Evolutionary conservation across 2,113 vertebrate species (phyloP).

Genomic region (Deroptyus accipitrinus): DNA sequence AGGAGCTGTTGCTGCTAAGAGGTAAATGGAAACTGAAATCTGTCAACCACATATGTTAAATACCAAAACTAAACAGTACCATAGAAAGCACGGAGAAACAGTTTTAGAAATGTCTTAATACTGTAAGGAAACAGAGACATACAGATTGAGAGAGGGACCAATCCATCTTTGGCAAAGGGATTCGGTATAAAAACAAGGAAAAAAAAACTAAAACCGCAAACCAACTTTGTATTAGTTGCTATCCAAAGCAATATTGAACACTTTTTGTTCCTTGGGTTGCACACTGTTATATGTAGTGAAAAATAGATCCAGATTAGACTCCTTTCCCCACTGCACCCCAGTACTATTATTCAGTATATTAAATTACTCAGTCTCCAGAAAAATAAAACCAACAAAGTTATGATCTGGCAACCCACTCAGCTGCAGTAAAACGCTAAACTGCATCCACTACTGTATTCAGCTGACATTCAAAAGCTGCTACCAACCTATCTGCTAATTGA

Average conservation of each 20-base stretch:
- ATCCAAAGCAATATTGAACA: neutral
- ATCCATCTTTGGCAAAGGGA: neutral
- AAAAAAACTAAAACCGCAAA: fast-evolving
- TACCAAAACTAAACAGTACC: neutral
- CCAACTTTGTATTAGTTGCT: neutral
- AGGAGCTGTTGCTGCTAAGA: neutral
- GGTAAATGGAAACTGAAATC: neutral
- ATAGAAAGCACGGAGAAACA: neutral
- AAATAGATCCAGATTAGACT: neutral
- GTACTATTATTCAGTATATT: neutral
- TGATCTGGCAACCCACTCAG: neutral
- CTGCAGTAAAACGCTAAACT: neutral
- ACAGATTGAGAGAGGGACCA: neutral
- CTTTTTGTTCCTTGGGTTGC: neutral
- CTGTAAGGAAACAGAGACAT: neutral
- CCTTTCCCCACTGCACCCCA: neutral
- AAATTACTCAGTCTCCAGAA: neutral
- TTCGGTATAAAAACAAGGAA: neutral
- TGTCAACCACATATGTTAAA: neutral
- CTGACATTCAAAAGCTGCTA: neutral
- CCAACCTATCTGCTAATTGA: neutral
- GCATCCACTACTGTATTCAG: neutral
- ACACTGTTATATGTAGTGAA: neutral
- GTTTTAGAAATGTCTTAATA: neutral
- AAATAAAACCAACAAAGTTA: neutral